Evolutionary conservation across 1,140 invertebrate species (phyloP).

Genomic region (Palaemon carinicauda): DNA sequence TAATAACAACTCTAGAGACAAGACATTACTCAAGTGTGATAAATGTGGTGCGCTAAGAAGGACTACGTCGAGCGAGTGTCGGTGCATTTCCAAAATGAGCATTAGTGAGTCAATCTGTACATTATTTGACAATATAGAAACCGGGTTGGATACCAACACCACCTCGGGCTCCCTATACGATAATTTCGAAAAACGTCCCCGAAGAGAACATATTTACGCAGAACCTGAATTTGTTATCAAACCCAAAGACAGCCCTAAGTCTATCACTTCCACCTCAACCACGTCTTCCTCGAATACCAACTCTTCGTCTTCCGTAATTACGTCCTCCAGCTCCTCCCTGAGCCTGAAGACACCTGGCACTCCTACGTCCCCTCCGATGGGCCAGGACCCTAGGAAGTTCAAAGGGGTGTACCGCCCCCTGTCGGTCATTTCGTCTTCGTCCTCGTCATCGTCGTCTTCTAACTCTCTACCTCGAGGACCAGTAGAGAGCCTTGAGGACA

Average conservation of each 20-base stretch:
- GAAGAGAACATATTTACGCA: conserved; percentile 11
- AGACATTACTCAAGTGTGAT: conserved; percentile 1
- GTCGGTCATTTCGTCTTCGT: conserved; percentile 75
- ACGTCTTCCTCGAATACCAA: background rate
- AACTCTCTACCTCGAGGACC: conserved; percentile 60
- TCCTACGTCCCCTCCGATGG: background rate
- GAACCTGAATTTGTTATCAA: conserved; percentile 18
- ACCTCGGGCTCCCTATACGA: background rate
- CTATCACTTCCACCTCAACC: conserved; percentile 33
- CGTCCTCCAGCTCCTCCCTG: background rate
- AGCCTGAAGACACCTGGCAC: background rate
- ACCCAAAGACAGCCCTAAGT: conserved; percentile 46
- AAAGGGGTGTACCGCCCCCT: conserved; percentile 70
- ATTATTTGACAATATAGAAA: conserved; percentile 28
- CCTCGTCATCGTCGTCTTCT: conserved; percentile 65
- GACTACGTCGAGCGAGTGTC: background rate
- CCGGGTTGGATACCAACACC: background rate
- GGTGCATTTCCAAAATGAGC: conserved; percentile 15
- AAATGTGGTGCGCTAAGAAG: background rate
- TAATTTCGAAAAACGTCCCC: background rate
- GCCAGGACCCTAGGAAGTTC: conserved; percentile 30
- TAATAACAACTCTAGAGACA: background rate
- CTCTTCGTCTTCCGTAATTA: background rate
- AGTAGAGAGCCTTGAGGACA: conserved; percentile 75
- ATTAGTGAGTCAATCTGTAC: conserved; percentile 16